Base-by-base conservation (phyloP, 2,797 vertebrate genomes). In the Enteromius fasciolatus region DNA sequence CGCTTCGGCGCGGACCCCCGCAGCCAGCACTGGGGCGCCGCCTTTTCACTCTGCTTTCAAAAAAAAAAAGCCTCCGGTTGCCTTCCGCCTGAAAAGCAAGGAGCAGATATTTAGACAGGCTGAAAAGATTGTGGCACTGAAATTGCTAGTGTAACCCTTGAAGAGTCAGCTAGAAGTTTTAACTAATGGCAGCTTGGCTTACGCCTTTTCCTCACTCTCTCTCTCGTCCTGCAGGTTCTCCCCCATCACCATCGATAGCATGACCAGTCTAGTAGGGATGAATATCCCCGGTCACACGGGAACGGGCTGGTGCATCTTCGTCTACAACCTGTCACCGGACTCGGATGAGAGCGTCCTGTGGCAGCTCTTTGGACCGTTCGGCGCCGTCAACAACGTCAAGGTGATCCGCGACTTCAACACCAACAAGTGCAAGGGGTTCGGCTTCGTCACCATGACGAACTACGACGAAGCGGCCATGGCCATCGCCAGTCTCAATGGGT, bases 401-500 rank as follows among this genome's bases (percentile, higher is more conserved):
- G 98, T 99, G 93, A 99, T 99, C 95, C 98, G 98, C 66, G 98
- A 99, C 95, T 99, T 99, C 96, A 99, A 98, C 94, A 99, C 98
- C 96, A 99, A 99, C 96, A 99, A 99, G 94, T 99, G 98, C 97
- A 99, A 99, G 95, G 98, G 98, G 93, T 99, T 99, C 88, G 98
- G 98, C 92, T 99, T 99, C 90, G 98, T 99, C 94, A 99, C 98
- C 94, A 99, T 99, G 98, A 99, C 98, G 93, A 99, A 99, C 96
- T 99, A 99, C 89, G 98, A 99, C 18, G 98, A 99, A 94, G 98
- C 98, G 50, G 98, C 98, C 93, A 99, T 99, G 98, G 98, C 98
- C 73, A 99, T 99, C 88, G 98, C 98, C 91, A 99, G 98, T 94
- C 97, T 99, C 95, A 99, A 99, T 85, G 98, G 98, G 94, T 99